These are phyloP conservation scores for Danio rerio DNA, from an alignment of 2,113 vertebrate genomes.

Conservation along the genomic window DNA sequence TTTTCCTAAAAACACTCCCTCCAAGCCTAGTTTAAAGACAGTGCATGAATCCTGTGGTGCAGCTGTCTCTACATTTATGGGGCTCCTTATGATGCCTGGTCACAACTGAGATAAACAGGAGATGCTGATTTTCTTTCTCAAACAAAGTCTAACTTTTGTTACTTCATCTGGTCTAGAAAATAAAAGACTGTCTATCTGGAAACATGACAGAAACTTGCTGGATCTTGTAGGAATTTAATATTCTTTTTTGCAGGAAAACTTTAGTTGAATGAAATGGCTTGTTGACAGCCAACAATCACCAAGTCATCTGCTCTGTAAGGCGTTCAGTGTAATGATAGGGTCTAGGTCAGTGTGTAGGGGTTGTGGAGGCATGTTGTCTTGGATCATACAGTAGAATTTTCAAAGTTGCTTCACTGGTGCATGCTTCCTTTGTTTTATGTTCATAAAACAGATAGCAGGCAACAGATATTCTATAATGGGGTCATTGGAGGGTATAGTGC, in stretches of 20 bases:
- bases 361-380: conserved; percentile 25
- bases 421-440: too few relatives aligned
- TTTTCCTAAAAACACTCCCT: conserved; percentile 6
- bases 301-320: conserved; percentile 60
- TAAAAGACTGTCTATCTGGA: background rate
- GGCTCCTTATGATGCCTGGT: conserved; percentile 18
- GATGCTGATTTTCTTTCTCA: conserved; percentile 4
- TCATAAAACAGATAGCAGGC: too few relatives aligned
- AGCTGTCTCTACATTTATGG: conserved; percentile 32
- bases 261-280: background rate
- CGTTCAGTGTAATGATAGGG: conserved; percentile 42
- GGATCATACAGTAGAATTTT: background rate
- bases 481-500: too few relatives aligned
- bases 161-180: too few relatives aligned
- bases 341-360: conserved; percentile 13
- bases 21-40: conserved; percentile 11
- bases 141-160: background rate
- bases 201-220: background rate
- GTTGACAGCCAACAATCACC: conserved; percentile 53
- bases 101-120: background rate
- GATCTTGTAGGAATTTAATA: background rate
- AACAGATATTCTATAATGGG: too few relatives aligned
- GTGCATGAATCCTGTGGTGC: conserved; percentile 10
- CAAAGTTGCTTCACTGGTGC: background rate
- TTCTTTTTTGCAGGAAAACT: background rate